Conservation (phyloP, 2,113 vertebrate genomes). For the Eretmochelys imbricata region DNA sequence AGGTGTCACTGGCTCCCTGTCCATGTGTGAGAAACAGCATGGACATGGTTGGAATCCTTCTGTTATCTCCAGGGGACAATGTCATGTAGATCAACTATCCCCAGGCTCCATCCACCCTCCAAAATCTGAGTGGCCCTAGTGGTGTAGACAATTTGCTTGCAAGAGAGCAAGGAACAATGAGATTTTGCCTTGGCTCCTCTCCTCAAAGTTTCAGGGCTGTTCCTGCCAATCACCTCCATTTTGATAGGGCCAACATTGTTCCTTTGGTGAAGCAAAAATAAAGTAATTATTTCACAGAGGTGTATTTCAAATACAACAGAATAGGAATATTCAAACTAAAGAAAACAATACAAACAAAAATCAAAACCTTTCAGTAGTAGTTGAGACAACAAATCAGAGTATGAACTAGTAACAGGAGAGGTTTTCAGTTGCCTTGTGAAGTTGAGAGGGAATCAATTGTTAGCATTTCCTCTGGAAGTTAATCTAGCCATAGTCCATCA, state of each 20-base stretch:
- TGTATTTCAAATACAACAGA: not conserved
- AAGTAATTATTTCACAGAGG: not conserved
- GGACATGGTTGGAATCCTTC: not conserved
- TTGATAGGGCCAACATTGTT: not conserved
- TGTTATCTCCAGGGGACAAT: accelerated
- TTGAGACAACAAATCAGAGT: not conserved
- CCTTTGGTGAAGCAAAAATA: not conserved
- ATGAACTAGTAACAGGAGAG: not conserved
- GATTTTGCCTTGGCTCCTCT: too few species aligned
- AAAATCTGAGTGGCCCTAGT: not conserved
- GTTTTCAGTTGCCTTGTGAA: not conserved
- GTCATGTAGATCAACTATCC: accelerated
- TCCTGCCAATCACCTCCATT: too few species aligned
- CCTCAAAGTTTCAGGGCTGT: too few species aligned
- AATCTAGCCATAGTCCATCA: not conserved
- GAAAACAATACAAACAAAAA: not conserved
- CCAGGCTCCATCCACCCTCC: not conserved
- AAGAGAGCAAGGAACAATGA: too few species aligned
- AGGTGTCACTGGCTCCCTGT: accelerated
- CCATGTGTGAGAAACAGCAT: not conserved
- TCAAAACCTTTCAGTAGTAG: not conserved
- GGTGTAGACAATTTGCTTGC: accelerated
- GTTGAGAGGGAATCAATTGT: not conserved
- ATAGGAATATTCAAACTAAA: not conserved
- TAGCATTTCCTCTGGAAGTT: not conserved